Conservation (phyloP, 2,113 vertebrate species). For the Elephantulus edwardii region DNA sequence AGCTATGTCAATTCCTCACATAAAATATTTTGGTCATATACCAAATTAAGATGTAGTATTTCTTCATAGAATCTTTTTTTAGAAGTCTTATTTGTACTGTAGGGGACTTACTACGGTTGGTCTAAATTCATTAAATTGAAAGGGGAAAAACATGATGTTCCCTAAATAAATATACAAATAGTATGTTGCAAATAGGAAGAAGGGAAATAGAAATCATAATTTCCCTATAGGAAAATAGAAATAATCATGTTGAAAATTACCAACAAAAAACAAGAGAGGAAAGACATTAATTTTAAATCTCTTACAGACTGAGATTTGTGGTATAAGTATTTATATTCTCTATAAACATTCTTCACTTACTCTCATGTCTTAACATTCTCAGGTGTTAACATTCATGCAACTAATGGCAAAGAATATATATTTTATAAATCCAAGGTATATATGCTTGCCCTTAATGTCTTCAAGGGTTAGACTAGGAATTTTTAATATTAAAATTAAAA, state of each 20-base stretch:
- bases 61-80: background rate
- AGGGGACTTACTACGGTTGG: background rate
- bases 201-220: background rate
- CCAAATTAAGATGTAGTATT: background rate
- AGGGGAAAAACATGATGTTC: background rate
- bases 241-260: background rate
- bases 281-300: background rate
- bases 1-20: background rate
- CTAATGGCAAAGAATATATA: background rate
- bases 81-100: background rate
- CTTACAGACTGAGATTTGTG: background rate
- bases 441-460: background rate
- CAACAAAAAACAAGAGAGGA: background rate
- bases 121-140: background rate
- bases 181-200: background rate
- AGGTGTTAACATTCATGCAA: background rate
- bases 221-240: background rate
- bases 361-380: background rate
- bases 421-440: background rate
- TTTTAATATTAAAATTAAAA: conserved; percentile 33
- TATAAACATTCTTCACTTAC: background rate
- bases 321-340: background rate
- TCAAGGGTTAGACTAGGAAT: background rate
- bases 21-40: background rate
- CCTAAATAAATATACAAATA: background rate